Evolutionary conservation across 2,113 vertebrate species (phyloP).

Genomic region (Promerops cafer): DNA sequence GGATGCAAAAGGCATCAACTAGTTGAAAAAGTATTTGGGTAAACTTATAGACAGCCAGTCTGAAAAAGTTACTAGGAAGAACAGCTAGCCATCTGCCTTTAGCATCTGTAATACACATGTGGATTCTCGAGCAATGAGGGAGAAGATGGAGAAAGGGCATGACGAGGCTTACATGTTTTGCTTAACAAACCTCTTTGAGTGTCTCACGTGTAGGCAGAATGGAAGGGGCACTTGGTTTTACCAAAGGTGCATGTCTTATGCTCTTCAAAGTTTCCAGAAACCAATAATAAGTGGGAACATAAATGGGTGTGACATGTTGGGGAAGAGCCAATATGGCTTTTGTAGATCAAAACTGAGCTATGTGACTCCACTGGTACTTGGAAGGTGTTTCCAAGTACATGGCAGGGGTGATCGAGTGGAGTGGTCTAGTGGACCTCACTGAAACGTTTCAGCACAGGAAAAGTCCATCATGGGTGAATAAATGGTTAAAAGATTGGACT

Average conservation of each 20-base stretch:
- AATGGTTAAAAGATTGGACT: background rate
- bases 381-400: background rate
- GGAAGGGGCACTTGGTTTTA: background rate
- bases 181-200: background rate
- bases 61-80: background rate
- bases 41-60: background rate
- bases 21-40: background rate
- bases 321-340: background rate
- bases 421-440: background rate
- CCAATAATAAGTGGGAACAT: background rate
- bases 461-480: background rate
- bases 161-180: rapidly evolving
- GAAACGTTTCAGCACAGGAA: background rate
- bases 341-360: background rate
- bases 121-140: background rate
- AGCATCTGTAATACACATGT: background rate
- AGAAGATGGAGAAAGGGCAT: background rate
- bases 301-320: background rate
- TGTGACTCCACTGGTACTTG: rapidly evolving
- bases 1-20: background rate
- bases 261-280: background rate
- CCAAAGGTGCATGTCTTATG: rapidly evolving
- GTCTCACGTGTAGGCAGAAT: background rate
- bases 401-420: background rate
- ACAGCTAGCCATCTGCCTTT: background rate